Conservation (phyloP, 2,888 invertebrate species). For the Stomorhina lunata region DNA sequence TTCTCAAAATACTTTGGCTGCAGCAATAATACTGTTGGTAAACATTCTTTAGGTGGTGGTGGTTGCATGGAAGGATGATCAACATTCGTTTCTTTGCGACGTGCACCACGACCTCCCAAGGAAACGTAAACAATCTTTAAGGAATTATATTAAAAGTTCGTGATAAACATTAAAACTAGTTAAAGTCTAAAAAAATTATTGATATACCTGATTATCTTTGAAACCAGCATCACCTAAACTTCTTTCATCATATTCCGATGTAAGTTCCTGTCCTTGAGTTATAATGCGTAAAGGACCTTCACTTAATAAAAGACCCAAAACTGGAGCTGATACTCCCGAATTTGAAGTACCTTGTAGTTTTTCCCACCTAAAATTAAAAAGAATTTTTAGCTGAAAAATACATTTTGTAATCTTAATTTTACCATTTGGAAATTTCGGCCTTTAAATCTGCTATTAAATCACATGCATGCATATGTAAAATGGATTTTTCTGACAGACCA, state of each 20-base stretch:
- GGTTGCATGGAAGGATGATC: constrained; percentile 93
- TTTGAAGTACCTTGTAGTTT: constrained; percentile 79
- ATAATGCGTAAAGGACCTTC: constrained; percentile 95
- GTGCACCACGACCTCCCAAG: constrained; percentile 85
- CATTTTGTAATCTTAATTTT: background rate
- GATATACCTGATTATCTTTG: constrained; percentile 91
- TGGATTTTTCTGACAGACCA: constrained; percentile 91
- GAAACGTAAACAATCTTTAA: constrained; percentile 92
- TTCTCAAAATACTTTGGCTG: constrained; percentile 94
- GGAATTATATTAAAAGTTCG: constrained; percentile 51
- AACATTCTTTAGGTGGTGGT: constrained; percentile 90
- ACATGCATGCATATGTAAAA: constrained; percentile 89
- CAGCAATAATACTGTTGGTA: constrained; percentile 91
- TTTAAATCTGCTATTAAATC: constrained; percentile 95
- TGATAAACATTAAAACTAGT: background rate
- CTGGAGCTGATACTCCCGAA: constrained; percentile 80
- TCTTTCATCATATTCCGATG: constrained; percentile 95
- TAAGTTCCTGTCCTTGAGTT: constrained; percentile 95
- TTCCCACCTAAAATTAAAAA: constrained; percentile 84
- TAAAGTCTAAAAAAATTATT: background rate
- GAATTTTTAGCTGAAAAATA: background rate
- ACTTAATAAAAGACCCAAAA: constrained; percentile 85
- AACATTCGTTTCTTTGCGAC: constrained; percentile 80
- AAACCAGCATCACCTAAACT: constrained; percentile 94
- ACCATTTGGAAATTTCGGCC: constrained; percentile 96